Evolutionary conservation across 2,797 vertebrate genomes (phyloP).

Genomic region (Mus minutoides): DNA sequence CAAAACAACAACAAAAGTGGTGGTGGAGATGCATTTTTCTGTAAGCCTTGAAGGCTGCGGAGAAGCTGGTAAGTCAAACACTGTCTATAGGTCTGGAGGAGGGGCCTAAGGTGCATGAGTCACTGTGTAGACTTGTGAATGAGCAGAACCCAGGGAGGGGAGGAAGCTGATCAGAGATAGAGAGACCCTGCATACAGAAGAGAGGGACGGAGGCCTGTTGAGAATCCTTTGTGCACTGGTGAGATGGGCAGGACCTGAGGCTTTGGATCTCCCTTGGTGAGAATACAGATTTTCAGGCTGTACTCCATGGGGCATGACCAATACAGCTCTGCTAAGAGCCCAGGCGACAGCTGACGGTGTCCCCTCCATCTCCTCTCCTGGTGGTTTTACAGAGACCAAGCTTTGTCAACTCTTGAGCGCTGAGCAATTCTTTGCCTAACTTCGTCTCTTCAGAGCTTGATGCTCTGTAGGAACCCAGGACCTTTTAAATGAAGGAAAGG

Average conservation of each 20-base stretch:
- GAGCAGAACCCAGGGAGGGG: background rate
- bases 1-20: background rate
- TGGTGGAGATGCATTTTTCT: background rate
- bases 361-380: background rate
- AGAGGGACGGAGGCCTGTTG: background rate
- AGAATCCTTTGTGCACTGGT: background rate
- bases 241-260: background rate
- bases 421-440: background rate
- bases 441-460: background rate
- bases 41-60: background rate
- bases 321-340: background rate
- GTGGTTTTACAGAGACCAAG: background rate
- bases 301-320: background rate
- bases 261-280: background rate
- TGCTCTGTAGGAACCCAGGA: background rate
- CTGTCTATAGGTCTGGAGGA: background rate
- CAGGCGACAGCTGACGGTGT: no score
- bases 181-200: background rate
- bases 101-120: background rate
- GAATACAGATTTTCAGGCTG: background rate
- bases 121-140: background rate
- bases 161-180: background rate
- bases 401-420: background rate
- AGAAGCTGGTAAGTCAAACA: background rate
- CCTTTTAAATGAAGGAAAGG: background rate